A percentile compares a stretch with the other conserved stretches of the same genome.
phyloP scores from a whole-genome alignment of 2,797 vertebrate genomes.

The Eulemur rubriventer region DNA sequence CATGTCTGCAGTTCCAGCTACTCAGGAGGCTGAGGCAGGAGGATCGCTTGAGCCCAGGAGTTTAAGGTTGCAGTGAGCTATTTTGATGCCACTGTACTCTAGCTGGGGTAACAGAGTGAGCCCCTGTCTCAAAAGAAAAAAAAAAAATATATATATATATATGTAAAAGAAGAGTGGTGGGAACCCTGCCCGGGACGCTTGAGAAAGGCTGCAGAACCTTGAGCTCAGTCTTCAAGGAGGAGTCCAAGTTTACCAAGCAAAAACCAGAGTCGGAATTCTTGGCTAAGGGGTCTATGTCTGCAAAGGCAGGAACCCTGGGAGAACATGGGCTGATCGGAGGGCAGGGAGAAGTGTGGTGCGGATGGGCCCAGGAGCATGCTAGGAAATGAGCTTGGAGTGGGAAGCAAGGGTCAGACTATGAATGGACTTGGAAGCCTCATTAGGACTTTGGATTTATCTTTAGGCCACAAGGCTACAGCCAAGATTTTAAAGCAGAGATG shows the following conservation, averaged over 20 bases:
- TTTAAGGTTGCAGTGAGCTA: neutral
- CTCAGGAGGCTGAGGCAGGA: neutral
- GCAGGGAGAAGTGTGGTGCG: neutral
- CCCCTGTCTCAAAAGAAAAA: neutral
- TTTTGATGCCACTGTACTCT: neutral
- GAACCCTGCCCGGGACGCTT: neutral
- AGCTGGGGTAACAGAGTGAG: neutral
- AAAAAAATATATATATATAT: too few species aligned
- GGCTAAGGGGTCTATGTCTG: neutral
- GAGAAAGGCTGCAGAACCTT: neutral
- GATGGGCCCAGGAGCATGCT: neutral
- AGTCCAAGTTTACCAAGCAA: neutral
- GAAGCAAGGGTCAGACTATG: slow-evolving; percentile 45
- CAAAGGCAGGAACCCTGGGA: neutral
- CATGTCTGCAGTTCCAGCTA: neutral
- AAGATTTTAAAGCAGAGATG: slow-evolving; percentile 73
- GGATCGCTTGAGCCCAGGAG: neutral
- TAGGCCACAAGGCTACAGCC: slow-evolving; percentile 56
- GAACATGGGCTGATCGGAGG: neutral
- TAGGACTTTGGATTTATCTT: slow-evolving; percentile 69
- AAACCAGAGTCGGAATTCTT: neutral
- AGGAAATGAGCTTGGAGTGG: neutral
- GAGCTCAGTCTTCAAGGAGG: neutral
- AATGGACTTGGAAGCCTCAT: slow-evolving; percentile 58
- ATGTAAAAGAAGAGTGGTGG: too few species aligned